A percentile compares a stretch with the other conserved stretches of the same genome.
phyloP scores from a whole-genome alignment of 2,888 invertebrate genomes.

The Papilio elwesi region DNA sequence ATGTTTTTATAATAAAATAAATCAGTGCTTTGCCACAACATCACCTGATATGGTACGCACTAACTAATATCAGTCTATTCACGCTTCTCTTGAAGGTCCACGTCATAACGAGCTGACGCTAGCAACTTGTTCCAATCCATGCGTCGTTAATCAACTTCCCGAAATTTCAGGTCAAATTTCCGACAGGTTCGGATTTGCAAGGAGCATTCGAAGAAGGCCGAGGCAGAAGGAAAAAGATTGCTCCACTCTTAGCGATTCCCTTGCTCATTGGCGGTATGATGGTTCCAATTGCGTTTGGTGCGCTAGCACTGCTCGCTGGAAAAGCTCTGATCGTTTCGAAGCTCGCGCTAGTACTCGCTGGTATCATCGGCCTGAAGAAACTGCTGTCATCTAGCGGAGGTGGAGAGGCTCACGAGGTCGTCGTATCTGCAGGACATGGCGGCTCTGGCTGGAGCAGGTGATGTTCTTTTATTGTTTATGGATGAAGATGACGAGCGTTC shows the following conservation, averaged over 20 bases:
- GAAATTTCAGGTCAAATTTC: slow-evolving; percentile 87
- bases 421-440: slow-evolving; percentile 87
- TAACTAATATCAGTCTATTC: no score
- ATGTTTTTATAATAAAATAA: no score
- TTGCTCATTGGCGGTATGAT: slow-evolving; percentile 91
- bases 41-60: no score
- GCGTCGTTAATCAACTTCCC: not conserved
- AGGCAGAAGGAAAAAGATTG: slow-evolving; percentile 89
- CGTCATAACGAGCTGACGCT: no score
- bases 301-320: slow-evolving; percentile 91
- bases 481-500: no score
- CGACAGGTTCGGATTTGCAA: slow-evolving; percentile 86
- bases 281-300: slow-evolving; percentile 92
- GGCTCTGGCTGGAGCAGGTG: slow-evolving; percentile 89
- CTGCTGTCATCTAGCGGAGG: slow-evolving; percentile 87
- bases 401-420: slow-evolving; percentile 88
- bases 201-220: slow-evolving; percentile 87
- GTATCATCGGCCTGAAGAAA: slow-evolving; percentile 93
- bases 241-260: slow-evolving; percentile 90
- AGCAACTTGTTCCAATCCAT: no score
- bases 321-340: slow-evolving; percentile 94
- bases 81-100: no score
- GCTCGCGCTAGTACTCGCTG: slow-evolving; percentile 91
- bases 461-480: slow-evolving; percentile 36
- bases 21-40: no score